Conservation (phyloP, 2,113 vertebrate genomes). For the Ceuthmochares aereus region DNA sequence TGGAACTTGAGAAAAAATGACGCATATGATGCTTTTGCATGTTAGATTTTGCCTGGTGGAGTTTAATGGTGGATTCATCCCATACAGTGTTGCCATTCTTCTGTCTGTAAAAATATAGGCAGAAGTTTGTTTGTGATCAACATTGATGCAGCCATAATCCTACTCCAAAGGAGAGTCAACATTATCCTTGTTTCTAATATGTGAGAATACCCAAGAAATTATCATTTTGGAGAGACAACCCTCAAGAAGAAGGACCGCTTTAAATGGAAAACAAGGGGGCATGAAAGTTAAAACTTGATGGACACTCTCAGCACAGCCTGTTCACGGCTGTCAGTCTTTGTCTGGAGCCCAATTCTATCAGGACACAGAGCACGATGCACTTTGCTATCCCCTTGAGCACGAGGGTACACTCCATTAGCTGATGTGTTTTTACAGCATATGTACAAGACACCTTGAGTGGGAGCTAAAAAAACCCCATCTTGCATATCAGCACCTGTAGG, state of each 20-base stretch:
- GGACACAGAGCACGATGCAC: background rate
- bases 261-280: background rate
- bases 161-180: background rate
- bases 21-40: background rate
- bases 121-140: background rate
- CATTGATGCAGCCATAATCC: background rate
- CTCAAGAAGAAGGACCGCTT: background rate
- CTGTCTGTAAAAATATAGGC: background rate
- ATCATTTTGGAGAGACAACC: background rate
- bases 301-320: background rate
- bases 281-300: background rate
- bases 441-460: background rate
- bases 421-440: slow-evolving; percentile 13
- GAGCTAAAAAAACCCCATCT: background rate
- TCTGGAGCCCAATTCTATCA: background rate
- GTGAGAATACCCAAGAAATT: background rate
- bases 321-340: fast-evolving
- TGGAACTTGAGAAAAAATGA: background rate
- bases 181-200: background rate
- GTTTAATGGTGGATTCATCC: background rate
- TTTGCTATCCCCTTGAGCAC: slow-evolving; percentile 6
- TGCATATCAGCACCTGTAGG: background rate
- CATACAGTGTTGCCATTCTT: background rate
- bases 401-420: slow-evolving; percentile 11
- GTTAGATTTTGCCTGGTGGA: background rate